Conservation (phyloP, 2,797 vertebrate species). For the Naso thynnoides region DNA sequence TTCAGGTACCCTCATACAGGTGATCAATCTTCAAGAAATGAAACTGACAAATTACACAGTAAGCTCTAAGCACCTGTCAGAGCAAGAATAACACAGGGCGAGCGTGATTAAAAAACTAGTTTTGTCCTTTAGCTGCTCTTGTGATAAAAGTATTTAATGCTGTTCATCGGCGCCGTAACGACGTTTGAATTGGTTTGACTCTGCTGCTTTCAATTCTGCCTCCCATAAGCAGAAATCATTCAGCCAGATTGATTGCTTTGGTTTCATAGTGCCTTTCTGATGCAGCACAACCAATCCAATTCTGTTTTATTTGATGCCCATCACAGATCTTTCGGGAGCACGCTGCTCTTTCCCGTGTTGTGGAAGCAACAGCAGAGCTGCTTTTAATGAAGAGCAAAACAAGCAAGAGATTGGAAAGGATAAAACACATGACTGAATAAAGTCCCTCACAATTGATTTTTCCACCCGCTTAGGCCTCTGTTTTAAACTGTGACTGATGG, state of each 20-base stretch:
- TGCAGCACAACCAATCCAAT: conserved; percentile 44
- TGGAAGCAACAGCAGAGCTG: conserved; percentile 40
- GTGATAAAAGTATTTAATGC: conserved; percentile 33
- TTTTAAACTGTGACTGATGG: conserved; percentile 38
- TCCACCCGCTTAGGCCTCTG: conserved; percentile 27
- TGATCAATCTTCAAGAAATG: conserved; percentile 46
- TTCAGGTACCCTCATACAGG: conserved; percentile 10
- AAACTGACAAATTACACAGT: conserved; percentile 41
- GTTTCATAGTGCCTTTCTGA: conserved; percentile 38
- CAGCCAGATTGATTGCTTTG: conserved; percentile 59
- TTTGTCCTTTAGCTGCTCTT: conserved; percentile 25
- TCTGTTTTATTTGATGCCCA: conserved; percentile 61
- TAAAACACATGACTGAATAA: conserved; percentile 52
- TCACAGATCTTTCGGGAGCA: conserved; percentile 57
- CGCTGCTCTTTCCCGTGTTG: conserved; percentile 27
- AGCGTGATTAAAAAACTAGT: conserved; percentile 14
- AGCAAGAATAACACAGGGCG: conserved; percentile 10
- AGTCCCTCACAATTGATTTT: conserved; percentile 62
- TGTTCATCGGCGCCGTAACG: conserved; percentile 43
- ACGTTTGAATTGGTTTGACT: conserved; percentile 37
- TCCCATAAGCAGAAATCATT: conserved; percentile 40
- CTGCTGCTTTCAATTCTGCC: conserved; percentile 32
- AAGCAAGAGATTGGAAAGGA: conserved; percentile 45
- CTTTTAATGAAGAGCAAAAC: conserved; percentile 71
- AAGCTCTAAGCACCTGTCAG: conserved; percentile 22